Percentiles rank a stretch among this genome's conserved stretches.
Evolutionary conservation across 2,888 invertebrate species (phyloP).

Genomic region (Rhabditoides inermis): DNA sequence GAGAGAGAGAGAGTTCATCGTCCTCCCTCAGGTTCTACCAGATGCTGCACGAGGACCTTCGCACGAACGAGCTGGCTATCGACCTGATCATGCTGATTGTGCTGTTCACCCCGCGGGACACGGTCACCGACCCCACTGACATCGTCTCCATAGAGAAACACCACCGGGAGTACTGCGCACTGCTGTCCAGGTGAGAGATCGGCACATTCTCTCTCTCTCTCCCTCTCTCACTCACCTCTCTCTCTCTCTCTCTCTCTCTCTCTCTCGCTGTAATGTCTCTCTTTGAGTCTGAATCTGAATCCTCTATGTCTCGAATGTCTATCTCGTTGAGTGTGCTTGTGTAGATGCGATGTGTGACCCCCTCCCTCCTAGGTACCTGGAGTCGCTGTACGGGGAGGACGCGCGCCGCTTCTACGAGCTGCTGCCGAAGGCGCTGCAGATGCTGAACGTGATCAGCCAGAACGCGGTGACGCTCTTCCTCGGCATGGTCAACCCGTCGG

Average conservation of each 20-base stretch:
- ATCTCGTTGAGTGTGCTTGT: too few relatives aligned
- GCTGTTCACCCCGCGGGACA: conserved; percentile 29
- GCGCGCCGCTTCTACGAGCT: conserved; percentile 27
- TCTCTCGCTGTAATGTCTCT: too few relatives aligned
- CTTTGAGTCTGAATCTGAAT: too few relatives aligned
- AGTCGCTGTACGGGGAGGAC: conserved; percentile 39
- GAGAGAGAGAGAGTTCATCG: too few relatives aligned
- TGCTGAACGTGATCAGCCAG: conserved; percentile 28
- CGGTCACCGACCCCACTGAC: conserved; percentile 1
- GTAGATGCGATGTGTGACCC: neutral
- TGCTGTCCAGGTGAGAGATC: conserved; percentile 20
- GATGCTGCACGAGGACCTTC: conserved; percentile 37
- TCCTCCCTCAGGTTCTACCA: conserved; percentile 33
- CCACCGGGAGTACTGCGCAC: conserved; percentile 16
- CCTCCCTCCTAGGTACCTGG: conserved; percentile 38
- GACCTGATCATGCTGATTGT: conserved; percentile 40
- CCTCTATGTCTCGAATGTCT: too few relatives aligned
- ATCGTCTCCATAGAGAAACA: conserved; percentile 9
- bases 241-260: too few relatives aligned
- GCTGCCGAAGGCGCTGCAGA: conserved; percentile 30
- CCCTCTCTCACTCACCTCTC: too few relatives aligned
- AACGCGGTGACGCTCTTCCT: conserved; percentile 39
- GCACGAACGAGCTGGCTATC: conserved; percentile 38
- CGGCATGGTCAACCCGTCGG: conserved; percentile 34
- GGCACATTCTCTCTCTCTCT: conserved; percentile 3